Evolutionary conservation across 2,113 vertebrate genomes (phyloP), one percentile per base, ranked within the genome.

Genomic region (Tetrax tetrax): DNA sequence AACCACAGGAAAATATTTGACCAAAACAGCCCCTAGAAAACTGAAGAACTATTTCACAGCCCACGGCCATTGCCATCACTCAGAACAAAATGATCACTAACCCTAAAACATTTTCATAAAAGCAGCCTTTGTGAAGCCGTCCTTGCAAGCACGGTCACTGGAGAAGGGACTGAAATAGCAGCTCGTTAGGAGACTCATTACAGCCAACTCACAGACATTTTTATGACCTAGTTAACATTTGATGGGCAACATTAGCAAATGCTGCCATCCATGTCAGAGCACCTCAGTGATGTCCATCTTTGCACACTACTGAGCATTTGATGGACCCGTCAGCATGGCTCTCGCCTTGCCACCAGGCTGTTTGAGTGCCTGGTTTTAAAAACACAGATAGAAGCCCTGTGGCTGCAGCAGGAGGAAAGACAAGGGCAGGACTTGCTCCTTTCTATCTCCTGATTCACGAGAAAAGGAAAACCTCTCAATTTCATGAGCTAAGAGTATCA

Each of bases 171-270:
- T 48, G 41, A 84, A 95, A 75, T 54, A 84, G 69, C 69, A 92
- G 69, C 51, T 90, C 37, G 0, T 92, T 90, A 92, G 78, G 69
- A 90, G 51, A 35, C 41, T 71, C 65, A 53, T 93, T 87, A 87
- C 50, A 75, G 50, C 47, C 64, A 89, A 21, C n/a, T 48, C 77
- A 81, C 13, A 60, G 69, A 83, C 19, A 54, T 29, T 82, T 95
- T 95, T 78, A 95, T 81, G 72, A 70, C 88, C 56, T 66, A 54
- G 56, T 93, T 95, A 93, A 71, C 75, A 68, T 82, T 31, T 72
- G 51, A 93, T 90, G 53, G 57, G 61, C 78, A 54, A 3, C 24
- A 88, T 64, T 31, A 88, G 48, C 61, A 82, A 41, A 59, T 0
- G 5, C 5, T 2, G 24, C 54, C 1, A 0, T 17, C 78, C 23